These are phyloP conservation scores for Nemurella pictetii DNA, from an alignment of 2,888 invertebrate genomes.

Conservation along the genomic window DNA sequence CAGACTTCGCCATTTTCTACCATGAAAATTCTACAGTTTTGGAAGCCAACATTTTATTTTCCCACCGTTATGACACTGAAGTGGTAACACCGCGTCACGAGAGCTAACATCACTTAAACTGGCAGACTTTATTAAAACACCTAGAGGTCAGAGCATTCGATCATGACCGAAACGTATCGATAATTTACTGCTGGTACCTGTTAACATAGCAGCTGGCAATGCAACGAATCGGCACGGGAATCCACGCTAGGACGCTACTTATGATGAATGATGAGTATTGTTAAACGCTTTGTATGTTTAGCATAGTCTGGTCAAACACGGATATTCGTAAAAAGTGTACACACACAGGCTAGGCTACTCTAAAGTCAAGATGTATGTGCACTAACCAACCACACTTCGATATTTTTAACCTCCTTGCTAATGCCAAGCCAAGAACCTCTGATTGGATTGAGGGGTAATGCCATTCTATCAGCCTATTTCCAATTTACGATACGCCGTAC, in stretches of 20 bases:
- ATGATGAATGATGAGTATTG: neutral
- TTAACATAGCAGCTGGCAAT: neutral
- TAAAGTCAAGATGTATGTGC: no score
- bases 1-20: neutral
- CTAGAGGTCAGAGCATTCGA: neutral
- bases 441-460: neutral
- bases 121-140: neutral
- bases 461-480: neutral
- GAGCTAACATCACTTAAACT: neutral
- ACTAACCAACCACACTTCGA: neutral
- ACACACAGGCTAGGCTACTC: neutral
- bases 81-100: neutral
- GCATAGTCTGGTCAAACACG: neutral
- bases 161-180: neutral
- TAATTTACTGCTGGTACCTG: neutral
- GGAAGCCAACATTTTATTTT: neutral
- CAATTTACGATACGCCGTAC: no score
- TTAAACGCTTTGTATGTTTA: neutral
- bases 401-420: neutral
- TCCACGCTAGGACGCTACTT: neutral
- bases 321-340: neutral
- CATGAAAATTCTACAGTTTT: neutral
- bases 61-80: no score
- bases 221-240: neutral
- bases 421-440: neutral